Evolutionary conservation across 2,797 vertebrate species (phyloP).

Genomic region (Parauchenoglanis ngamensis): DNA sequence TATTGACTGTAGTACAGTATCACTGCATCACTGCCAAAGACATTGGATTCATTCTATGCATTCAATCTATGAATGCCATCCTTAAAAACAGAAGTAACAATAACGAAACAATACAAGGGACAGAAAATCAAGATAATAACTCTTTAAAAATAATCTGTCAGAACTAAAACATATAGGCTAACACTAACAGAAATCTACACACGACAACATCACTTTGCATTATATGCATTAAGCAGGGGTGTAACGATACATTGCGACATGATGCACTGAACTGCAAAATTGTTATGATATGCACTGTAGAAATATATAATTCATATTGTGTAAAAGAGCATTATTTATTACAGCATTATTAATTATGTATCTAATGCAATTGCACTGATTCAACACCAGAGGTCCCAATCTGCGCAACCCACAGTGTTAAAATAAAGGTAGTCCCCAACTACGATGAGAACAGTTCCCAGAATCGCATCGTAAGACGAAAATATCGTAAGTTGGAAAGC

Average conservation of each 20-base stretch:
- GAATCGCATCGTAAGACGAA: too few relatives aligned
- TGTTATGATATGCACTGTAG: neutral
- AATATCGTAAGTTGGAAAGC: too few relatives aligned
- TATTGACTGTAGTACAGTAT: neutral
- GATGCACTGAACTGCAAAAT: neutral
- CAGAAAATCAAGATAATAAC: neutral
- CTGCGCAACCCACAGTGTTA: neutral
- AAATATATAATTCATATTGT: neutral
- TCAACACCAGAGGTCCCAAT: neutral
- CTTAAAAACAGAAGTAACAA: neutral
- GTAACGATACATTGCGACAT: neutral
- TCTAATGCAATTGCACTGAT: neutral
- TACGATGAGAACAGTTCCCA: too few relatives aligned
- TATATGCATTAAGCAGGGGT: neutral
- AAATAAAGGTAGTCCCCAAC: neutral
- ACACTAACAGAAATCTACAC: neutral
- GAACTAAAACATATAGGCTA: neutral
- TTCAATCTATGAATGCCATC: neutral
- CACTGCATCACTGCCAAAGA: conserved; percentile 9
- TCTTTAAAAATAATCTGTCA: neutral
- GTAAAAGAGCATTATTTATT: neutral
- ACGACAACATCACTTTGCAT: neutral
- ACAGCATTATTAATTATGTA: neutral
- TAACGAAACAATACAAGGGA: neutral
- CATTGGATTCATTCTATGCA: neutral